Conservation (phyloP, 2,888 invertebrate genomes). For the Petrolisthes cinctipes region DNA sequence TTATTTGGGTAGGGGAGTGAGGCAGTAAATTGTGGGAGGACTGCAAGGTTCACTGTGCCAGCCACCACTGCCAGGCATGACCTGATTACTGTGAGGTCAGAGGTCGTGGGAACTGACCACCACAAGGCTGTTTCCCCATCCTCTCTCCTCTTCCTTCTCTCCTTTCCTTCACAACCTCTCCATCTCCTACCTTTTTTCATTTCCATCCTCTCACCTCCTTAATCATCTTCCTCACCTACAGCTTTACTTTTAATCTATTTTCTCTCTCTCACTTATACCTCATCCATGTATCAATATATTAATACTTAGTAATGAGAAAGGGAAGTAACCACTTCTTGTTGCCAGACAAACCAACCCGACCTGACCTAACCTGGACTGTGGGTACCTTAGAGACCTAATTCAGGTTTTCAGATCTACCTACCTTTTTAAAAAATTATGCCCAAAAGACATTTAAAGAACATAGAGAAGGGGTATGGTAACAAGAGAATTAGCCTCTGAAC, state of each 20-base stretch:
- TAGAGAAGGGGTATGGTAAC: no score
- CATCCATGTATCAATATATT: no score
- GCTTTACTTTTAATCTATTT: neutral
- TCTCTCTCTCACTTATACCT: neutral
- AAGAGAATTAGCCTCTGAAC: no score
- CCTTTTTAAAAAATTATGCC: no score
- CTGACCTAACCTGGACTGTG: no score
- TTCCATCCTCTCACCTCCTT: neutral
- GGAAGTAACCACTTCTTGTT: no score
- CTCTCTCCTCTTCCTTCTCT: neutral
- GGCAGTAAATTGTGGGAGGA: slow-evolving; percentile 10
- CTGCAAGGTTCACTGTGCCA: slow-evolving; percentile 7
- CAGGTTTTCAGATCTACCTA: no score
- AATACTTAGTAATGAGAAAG: no score
- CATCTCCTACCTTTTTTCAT: neutral
- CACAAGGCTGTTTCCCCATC: slow-evolving; percentile 1
- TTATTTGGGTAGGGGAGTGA: neutral
- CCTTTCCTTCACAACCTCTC: neutral
- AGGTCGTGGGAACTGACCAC: slow-evolving; percentile 30
- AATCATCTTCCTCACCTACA: neutral
- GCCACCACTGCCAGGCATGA: neutral
- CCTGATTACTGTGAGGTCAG: slow-evolving; percentile 8
- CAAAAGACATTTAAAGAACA: no score
- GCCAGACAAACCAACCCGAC: no score
- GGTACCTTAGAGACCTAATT: no score